phyloP scores from a whole-genome alignment of 2,888 invertebrate species.

The Orthosia cruda region DNA sequence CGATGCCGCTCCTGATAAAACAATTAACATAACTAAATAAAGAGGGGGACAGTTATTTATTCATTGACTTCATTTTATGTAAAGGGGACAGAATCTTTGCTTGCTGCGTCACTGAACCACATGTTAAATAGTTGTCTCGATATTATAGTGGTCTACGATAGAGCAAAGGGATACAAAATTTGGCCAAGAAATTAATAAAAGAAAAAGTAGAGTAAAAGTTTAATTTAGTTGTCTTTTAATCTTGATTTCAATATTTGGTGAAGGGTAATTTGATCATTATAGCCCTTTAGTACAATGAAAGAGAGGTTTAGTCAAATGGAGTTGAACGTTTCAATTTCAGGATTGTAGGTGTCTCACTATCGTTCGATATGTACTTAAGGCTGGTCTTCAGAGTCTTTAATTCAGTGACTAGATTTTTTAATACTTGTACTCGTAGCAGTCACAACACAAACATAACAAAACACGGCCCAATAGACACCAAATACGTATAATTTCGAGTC shows the following conservation, averaged over 20 bases:
- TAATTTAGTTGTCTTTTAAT: not conserved
- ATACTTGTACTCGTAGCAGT: not conserved
- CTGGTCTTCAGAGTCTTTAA: not conserved
- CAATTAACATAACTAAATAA: constrained; percentile 66
- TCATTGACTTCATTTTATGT: constrained; percentile 56
- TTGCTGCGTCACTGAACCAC: not conserved
- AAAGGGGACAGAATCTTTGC: constrained; percentile 3
- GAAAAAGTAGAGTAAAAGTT: not conserved
- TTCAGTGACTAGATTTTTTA: not conserved
- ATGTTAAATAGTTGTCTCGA: not conserved
- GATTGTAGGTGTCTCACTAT: too few species aligned
- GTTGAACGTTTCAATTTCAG: too few species aligned
- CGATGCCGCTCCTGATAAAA: constrained; percentile 60
- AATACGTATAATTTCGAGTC: constrained; percentile 23
- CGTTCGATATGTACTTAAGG: too few species aligned
- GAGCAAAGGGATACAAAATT: not conserved
- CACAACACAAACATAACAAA: constrained; percentile 3
- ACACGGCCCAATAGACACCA: not conserved
- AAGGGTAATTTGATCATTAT: too few species aligned
- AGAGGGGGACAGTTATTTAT: constrained; percentile 52
- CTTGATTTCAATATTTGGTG: not conserved
- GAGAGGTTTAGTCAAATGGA: not conserved
- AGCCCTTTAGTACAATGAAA: too few species aligned
- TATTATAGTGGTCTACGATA: not conserved
- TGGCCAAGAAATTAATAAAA: too few species aligned